phyloP scores from a whole-genome alignment of 2,113 vertebrate species.

The Hipposideros armiger region DNA sequence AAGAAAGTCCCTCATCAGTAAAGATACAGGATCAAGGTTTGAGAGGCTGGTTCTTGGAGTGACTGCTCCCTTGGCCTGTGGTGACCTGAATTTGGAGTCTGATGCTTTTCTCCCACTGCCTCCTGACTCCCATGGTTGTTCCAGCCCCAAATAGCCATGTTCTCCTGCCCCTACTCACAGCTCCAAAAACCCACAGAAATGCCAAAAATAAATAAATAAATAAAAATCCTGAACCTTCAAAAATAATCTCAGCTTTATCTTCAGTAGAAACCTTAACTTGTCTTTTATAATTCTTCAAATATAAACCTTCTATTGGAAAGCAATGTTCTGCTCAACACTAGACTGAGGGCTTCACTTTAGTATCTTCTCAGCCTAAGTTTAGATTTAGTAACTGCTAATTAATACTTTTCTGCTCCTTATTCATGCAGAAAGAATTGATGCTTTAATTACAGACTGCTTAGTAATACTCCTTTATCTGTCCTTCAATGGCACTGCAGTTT shows the following conservation, averaged over 20 bases:
- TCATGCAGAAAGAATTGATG: conserved; percentile 85
- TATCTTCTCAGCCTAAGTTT: conserved; percentile 81
- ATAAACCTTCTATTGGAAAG: conserved; percentile 82
- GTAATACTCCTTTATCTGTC: conserved; percentile 86
- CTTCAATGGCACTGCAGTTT: conserved; percentile 85
- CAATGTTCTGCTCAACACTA: conserved; percentile 64
- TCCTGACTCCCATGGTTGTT: not conserved
- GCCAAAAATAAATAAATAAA: not conserved
- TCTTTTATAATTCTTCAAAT: conserved; percentile 74
- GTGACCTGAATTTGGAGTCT: not conserved
- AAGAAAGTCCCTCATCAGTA: not conserved
- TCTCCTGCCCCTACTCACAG: not conserved
- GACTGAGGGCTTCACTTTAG: conserved; percentile 75
- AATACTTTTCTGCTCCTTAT: conserved; percentile 80
- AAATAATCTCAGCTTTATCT: conserved; percentile 29
- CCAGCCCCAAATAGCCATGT: not conserved
- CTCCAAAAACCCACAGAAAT: not conserved
- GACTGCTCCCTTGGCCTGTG: no score
- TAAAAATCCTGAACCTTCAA: not conserved
- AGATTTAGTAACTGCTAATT: conserved; percentile 87
- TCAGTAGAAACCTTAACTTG: conserved; percentile 71
- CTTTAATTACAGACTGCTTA: conserved; percentile 88
- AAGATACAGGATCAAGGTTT: not conserved
- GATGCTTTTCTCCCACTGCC: not conserved
- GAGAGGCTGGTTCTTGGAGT: accelerated